phyloP scores from a whole-genome alignment of 2,113 vertebrate genomes.

The Sander vitreus region DNA sequence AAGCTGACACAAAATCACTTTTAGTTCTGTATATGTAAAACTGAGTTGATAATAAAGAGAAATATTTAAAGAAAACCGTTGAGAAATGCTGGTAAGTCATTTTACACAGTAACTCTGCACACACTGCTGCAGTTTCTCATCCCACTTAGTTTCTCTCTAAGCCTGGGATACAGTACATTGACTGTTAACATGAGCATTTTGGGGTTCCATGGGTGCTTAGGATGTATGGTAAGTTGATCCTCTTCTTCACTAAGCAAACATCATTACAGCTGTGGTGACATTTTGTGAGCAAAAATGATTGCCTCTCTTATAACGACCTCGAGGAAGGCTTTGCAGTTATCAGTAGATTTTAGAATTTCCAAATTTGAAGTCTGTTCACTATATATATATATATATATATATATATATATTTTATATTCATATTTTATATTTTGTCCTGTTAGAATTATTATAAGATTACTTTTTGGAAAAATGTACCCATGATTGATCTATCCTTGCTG shows the following conservation, averaged over 20 bases:
- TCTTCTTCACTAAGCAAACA: neutral
- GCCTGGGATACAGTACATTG: neutral
- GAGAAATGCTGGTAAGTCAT: neutral
- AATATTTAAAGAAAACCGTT: neutral
- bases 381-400: too few species aligned
- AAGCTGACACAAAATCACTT: neutral
- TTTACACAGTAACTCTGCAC: constrained; percentile 9
- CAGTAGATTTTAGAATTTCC: neutral
- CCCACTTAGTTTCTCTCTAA: constrained; percentile 31
- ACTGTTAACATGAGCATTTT: constrained; percentile 75
- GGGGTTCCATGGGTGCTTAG: constrained; percentile 82
- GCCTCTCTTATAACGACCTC: neutral
- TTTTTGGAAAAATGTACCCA: too few species aligned
- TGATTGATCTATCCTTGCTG: too few species aligned
- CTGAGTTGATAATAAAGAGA: constrained; percentile 31
- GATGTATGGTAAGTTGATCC: constrained; percentile 83
- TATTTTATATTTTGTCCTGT: neutral
- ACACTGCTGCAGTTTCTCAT: constrained; percentile 26
- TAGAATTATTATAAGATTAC: neutral
- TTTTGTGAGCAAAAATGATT: neutral
- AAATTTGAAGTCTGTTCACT: neutral
- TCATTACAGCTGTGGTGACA: neutral
- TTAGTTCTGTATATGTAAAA: constrained; percentile 3
- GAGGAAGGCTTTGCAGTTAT: neutral
- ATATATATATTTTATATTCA: neutral